Evolutionary conservation across 2,888 invertebrate species (phyloP), one percentile per base, ranked within the genome.

Genomic region (Ectobius pallidus): DNA sequence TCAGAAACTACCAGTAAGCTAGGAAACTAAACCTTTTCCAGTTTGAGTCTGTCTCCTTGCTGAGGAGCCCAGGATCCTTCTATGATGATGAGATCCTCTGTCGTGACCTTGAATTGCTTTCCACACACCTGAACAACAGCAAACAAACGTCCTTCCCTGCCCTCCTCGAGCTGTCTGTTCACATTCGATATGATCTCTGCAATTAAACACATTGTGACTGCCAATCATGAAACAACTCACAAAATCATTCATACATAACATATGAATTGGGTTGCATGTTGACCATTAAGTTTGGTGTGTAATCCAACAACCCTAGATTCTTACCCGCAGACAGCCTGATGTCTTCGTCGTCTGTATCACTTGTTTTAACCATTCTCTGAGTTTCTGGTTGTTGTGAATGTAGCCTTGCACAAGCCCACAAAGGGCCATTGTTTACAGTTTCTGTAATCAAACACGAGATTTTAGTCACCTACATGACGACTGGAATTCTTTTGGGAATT

Each of bases 21-120:
- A n/a, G n/a, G n/a, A n/a, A n/a, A n/a, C n/a, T n/a, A n/a, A 34
- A 87, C 92, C 85, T 96, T 96, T 79, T 96, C 94, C 62, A 96
- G 83, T 75, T 87, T 89, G 69, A 96, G 88, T 82, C 89, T 84
- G 80, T 96, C 95, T 0, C 95, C 94, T 71, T 89, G 87, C 69
- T 88, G 89, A 1, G 95, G 94, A 34, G 93, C 91, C 94, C 95
- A 95, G 79, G 90, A 89, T 0, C 94, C 94, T 83, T 93, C 92
- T 0, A 96, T 85, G 0, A 95, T 86, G 32, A 96, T 86, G 2
- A 96, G 84, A 83, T 96, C 96, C n/a, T 92, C 94, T 73, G 90
- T 87, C 0, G 95, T 94, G 0, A 96, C 87, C 83, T 94, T 92
- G 83, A 91, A 93, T 80, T 96, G 96, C 82, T 92, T 93, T 14